A percentile compares a stretch with the other conserved stretches of the same genome.
phyloP scores from a whole-genome alignment of 23 tunicate genomes.

The Aplidium turbinatum region DNA sequence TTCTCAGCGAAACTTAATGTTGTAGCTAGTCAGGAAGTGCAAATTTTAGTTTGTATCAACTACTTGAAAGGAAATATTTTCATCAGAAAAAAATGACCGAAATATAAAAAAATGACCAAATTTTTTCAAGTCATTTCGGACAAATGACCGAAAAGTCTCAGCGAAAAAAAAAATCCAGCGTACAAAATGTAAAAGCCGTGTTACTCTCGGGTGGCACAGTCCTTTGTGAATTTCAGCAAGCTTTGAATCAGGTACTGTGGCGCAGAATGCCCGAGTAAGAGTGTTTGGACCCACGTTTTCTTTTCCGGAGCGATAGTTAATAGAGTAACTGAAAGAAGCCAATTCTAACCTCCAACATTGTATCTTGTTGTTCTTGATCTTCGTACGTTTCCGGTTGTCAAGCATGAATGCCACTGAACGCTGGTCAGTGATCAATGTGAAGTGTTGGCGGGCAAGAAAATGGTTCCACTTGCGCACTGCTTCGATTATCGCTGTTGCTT shows the following conservation, averaged over 20 bases:
- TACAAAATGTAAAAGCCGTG: slow-evolving; percentile 11
- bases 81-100: too few relatives aligned
- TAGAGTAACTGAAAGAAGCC: slow-evolving; percentile 15
- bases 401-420: slow-evolving; percentile 38
- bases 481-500: slow-evolving; percentile 40
- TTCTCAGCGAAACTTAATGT: too few relatives aligned
- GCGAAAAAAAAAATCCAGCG: too few relatives aligned
- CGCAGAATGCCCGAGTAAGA: slow-evolving; percentile 26
- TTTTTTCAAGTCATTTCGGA: too few relatives aligned
- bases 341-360: slow-evolving; percentile 41
- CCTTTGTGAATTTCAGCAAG: slow-evolving; percentile 4
- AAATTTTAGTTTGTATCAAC: too few relatives aligned
- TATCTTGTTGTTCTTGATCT: slow-evolving; percentile 43
- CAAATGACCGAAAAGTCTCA: too few relatives aligned
- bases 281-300: slow-evolving; percentile 21
- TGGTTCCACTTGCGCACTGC: slow-evolving; percentile 36
- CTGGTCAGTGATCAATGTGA: slow-evolving; percentile 33
- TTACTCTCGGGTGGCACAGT: slow-evolving; percentile 24
- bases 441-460: slow-evolving; percentile 24
- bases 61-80: too few relatives aligned
- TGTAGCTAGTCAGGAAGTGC: too few relatives aligned
- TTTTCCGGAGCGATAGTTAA: slow-evolving; percentile 13
- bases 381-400: slow-evolving; percentile 1
- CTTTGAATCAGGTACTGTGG: slow-evolving; percentile 2
- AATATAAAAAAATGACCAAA: too few relatives aligned